Evolutionary conservation across 2,113 vertebrate species (phyloP).

Genomic region (Aldabrachelys gigantea): DNA sequence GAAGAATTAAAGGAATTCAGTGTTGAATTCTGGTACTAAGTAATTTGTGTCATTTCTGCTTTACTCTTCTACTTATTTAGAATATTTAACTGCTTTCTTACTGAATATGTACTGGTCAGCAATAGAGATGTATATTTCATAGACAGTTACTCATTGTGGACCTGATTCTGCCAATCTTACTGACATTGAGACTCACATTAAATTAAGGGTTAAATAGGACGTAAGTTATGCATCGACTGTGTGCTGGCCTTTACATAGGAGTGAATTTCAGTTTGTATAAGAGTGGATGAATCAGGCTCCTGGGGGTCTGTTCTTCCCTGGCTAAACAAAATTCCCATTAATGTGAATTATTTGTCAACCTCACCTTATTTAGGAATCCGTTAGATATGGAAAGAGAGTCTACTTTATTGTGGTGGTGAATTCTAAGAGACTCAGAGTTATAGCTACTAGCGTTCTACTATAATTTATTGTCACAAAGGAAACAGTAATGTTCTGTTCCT

Average conservation of each 20-base stretch:
- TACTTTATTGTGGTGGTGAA: neutral
- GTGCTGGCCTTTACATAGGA: neutral
- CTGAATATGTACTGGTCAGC: neutral
- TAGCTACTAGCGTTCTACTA: neutral
- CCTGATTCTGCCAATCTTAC: neutral
- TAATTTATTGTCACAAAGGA: neutral
- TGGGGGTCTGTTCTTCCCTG: neutral
- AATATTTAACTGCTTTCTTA: neutral
- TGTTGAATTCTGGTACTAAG: neutral
- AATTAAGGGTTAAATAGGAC: neutral
- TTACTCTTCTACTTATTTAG: neutral
- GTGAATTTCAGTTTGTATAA: neutral
- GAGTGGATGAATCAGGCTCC: neutral
- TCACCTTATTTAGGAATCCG: neutral
- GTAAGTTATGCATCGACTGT: neutral
- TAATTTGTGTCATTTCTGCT: neutral
- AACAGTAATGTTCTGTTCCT: neutral
- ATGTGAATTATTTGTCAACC: neutral
- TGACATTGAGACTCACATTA: neutral
- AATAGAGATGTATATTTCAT: neutral
- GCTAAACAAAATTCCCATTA: neutral
- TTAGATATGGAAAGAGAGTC: neutral
- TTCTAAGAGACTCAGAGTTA: neutral
- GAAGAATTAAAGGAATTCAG: neutral
- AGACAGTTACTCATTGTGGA: neutral